Evolutionary conservation across 2,888 invertebrate genomes (phyloP).

Genomic region (Synergus gifuensis): DNA sequence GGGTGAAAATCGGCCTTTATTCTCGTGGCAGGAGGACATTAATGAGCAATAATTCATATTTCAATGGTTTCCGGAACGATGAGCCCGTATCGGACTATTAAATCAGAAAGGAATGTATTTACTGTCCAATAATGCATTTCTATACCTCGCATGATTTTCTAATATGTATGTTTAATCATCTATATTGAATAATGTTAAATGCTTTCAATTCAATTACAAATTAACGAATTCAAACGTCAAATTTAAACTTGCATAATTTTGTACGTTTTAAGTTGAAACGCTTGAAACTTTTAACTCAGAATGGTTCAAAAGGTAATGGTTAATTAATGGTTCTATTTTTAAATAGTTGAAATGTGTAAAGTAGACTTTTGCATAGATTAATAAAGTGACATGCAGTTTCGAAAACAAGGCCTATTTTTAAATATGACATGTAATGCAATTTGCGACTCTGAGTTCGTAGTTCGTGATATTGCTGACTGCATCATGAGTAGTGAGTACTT

Average conservation of each 20-base stretch:
- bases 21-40: conserved; percentile 36
- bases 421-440: neutral
- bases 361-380: neutral
- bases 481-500: conserved; percentile 9
- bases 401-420: neutral
- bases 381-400: neutral
- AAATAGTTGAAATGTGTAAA: neutral
- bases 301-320: too few relatives aligned
- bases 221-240: too few relatives aligned
- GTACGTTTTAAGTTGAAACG: too few relatives aligned
- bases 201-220: neutral
- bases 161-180: neutral
- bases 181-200: neutral
- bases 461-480: conserved; percentile 18
- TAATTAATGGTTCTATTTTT: neutral
- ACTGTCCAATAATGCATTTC: neutral
- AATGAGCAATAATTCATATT: conserved; percentile 47
- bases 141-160: neutral
- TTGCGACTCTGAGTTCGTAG: neutral
- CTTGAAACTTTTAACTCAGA: neutral
- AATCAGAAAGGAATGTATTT: neutral
- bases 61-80: conserved; percentile 14
- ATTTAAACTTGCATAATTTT: too few relatives aligned
- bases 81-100: neutral
- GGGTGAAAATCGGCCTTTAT: conserved; percentile 46